Evolutionary conservation across 2,113 vertebrate species (phyloP).

Genomic region (Paramormyrops kingsleyae): DNA sequence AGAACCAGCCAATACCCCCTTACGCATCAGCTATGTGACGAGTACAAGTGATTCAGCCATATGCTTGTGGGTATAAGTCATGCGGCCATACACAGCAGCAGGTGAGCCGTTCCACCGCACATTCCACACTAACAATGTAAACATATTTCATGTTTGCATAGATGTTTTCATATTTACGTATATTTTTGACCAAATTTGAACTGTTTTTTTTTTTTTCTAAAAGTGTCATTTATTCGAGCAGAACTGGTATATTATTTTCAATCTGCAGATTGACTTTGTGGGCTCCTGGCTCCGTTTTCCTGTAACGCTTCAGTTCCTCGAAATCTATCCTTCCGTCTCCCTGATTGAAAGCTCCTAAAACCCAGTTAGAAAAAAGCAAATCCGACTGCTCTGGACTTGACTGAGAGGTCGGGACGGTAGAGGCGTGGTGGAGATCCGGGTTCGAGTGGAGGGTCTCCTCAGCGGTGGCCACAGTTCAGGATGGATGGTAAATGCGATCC

Average conservation of each 20-base stretch:
- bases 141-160: not conserved
- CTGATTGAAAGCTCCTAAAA: slow-evolving; percentile 39
- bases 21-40: not conserved
- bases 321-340: slow-evolving; percentile 20
- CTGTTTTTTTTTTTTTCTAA: not conserved
- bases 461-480: not conserved
- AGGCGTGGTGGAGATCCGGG: not conserved
- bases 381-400: slow-evolving; percentile 36
- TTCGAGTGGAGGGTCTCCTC: not conserved
- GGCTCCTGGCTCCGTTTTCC: slow-evolving; percentile 4
- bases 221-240: not conserved
- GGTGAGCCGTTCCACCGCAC: not conserved
- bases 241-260: not conserved
- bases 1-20: not conserved
- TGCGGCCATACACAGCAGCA: not conserved
- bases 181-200: not conserved
- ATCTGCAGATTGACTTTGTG: not conserved
- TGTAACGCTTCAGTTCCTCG: slow-evolving; percentile 20
- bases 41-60: not conserved
- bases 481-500: not conserved
- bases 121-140: not conserved
- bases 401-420: not conserved
- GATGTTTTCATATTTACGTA: not conserved
- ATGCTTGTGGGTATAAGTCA: not conserved
- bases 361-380: slow-evolving; percentile 51